Evolutionary conservation across 2,888 invertebrate genomes (phyloP), one percentile per base, ranked within the genome.

Genomic region (Torymus tubicola): DNA sequence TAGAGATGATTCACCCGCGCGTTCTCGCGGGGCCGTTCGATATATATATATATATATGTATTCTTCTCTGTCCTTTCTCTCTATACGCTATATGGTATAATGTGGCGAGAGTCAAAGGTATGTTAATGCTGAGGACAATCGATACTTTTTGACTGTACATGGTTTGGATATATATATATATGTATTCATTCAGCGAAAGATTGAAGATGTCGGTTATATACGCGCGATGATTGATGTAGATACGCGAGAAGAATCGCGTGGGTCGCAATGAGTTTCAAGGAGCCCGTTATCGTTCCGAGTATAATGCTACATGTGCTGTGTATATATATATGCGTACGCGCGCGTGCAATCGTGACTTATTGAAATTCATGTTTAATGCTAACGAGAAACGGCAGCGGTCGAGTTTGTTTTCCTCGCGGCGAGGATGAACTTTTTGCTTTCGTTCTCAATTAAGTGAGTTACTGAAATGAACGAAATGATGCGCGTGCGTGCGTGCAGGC

Each of bases 61-160:
- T 42, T 42, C 42, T 42, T 42, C 42, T 42, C 42, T 42, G 5
- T 42, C 42, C 42, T 42, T 42, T 42, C 42, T 42, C 8, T 42
- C 42, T 42, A 42, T 42, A 42, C 42, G 42, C 42, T 21, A 8
- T 21, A 8, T 8, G 42, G 42, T 42, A 42, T 42, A 8, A 8
- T 42, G 42, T 42, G 42, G 8, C 42, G 8, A 42, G 42, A 11
- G 72, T 21, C 24, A 61, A 18, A 64, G 80, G 75, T 75, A 80
- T 72, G 75, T 80, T 80, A 80, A 80, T 72, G 67, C 42, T 60
- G 52, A 21, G 74, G 67, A 80, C 76, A 64, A 80, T 80, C 76
- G 80, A 70, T 65, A 57, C 58, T 21, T 60, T 11, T 24, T 18
- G 21, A 21, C 21, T 21, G 21, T 21, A 2, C 21, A 21, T 1